Base-by-base conservation (phyloP, 2,797 vertebrate genomes). In the Pampus argenteus region DNA sequence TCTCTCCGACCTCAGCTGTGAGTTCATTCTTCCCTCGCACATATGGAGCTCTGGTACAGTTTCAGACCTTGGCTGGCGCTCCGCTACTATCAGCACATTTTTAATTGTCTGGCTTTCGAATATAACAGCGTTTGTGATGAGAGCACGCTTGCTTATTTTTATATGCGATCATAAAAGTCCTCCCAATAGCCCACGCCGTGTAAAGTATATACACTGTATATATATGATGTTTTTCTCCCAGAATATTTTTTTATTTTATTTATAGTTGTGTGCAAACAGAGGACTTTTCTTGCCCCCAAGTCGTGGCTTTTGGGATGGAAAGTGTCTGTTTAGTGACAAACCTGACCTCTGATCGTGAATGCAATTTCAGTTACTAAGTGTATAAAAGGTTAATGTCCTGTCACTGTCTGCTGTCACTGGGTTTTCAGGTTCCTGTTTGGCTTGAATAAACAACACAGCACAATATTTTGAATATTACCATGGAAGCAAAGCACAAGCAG, bases 61-160 rank as follows among this genome's bases (percentile, higher is more conserved):
- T 68, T 85, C 84, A 45, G 74, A 59, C 40, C 84, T 86, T 76
- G 62, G 77, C 85, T 89, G 85, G 85, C 82, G 80, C 87, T 68
- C 80, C 82, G 89, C 87, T 84, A 86, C 88, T 89, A 85, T 92
- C 85, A 90, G 89, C 91, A 88, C 86, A 86, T 91, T 92, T 92
- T 89, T 81, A 89, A 89, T 87, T 83, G 87, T 78, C 71, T 89
- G 88, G 66, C 78, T 86, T 89, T 72, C 66, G 82, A 71, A 65
- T 85, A 78, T 74, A 90, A 83, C 71, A 81, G 80, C 79, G 80
- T 80, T 81, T 71, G 82, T 76, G 81, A 92, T 90, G 84, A 87
- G 85, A 86, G 84, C 86, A 81, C 29, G 72, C 82, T 86, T 86
- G 86, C 89, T 92, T 90, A 87, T 89, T 92, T 92, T 90, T 83